These are phyloP conservation scores for Glyphotaelius pellucidus DNA, from an alignment of 2,888 invertebrate genomes.

Conservation along the genomic window DNA sequence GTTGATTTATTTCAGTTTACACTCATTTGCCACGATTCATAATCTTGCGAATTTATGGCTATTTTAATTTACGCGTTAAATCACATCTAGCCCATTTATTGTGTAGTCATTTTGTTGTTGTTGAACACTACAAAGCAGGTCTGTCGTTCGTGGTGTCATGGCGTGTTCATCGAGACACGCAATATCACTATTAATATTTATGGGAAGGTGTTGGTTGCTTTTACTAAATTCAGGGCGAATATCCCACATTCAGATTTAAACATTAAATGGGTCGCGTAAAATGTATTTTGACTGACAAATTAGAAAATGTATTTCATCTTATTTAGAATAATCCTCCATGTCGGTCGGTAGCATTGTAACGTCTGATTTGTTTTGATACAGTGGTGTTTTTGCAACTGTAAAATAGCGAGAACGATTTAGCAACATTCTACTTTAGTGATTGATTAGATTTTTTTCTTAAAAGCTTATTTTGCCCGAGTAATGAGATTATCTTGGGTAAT, in stretches of 20 bases:
- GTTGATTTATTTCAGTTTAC: slow-evolving; percentile 23
- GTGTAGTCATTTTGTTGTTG: slow-evolving; percentile 17
- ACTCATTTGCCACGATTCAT: slow-evolving; percentile 25
- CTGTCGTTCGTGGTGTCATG: slow-evolving; percentile 38
- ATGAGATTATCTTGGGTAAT: neutral
- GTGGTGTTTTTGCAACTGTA: neutral
- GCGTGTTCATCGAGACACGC: slow-evolving; percentile 41
- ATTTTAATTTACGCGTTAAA: slow-evolving; percentile 15
- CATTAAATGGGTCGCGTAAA: neutral
- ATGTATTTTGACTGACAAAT: neutral
- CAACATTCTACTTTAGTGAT: neutral
- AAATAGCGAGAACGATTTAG: neutral
- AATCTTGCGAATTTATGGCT: slow-evolving; percentile 8
- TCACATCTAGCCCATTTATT: slow-evolving; percentile 12
- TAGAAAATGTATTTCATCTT: neutral
- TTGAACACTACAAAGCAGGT: slow-evolving; percentile 26
- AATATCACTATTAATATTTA: slow-evolving; percentile 31
- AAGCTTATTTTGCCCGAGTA: neutral
- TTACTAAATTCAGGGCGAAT: slow-evolving; percentile 24
- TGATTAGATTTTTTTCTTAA: neutral
- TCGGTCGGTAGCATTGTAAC: neutral
- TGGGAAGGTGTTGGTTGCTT: neutral
- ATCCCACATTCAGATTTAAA: slow-evolving; percentile 15
- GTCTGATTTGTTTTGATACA: neutral
- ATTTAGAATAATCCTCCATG: neutral